Base-by-base conservation (phyloP, 2,113 vertebrate genomes). In the Elephantulus edwardii region DNA sequence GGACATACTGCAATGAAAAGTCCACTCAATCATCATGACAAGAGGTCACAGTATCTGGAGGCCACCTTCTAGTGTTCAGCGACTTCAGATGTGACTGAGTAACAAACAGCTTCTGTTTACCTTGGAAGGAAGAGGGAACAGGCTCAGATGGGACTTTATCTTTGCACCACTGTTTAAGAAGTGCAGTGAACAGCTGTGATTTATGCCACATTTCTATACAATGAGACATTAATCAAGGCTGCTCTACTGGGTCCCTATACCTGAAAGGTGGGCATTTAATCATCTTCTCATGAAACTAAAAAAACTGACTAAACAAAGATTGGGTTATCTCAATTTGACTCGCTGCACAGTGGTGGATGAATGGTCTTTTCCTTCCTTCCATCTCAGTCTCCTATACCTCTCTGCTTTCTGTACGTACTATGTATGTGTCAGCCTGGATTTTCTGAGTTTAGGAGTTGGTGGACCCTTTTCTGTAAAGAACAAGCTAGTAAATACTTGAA, bases 11-110 rank as follows among this genome's bases (percentile, higher is more conserved):
- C 44, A 46, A 90, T 38, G 85, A 93, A 62, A 83, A 86, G 58
- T 46, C 24, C 2, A 60, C 76, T 96, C 87, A 28, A 48, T 93
- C 95, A 85, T 89, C 50, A 60, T 94, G 87, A 77, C 89, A 92
- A 74, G 35, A 79, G 95, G 95, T 90, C 94, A 94, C 54, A 1
- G 17, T 35, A 50, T 60, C 83, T 54, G 35, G 33, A 54, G 56
- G 26, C 54, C 35, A 58, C 6, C 24, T n/a, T 88, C 38, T 30
- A 28, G 8, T 5, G 2, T 30, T 71, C 86, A 62, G 77, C 70
- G 90, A 79, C 38, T 48, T 90, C 82, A 60, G 86, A 33, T 33
- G 19, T 74, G 76, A 83, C 40, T 56, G 92, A 64, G 74, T 33
- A 68, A 46, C 22, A 75, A 64, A 68, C 38, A 83, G 82, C 70